Evolutionary conservation across 1,140 invertebrate species (phyloP).

Genomic region (Marisa cornuarietis): DNA sequence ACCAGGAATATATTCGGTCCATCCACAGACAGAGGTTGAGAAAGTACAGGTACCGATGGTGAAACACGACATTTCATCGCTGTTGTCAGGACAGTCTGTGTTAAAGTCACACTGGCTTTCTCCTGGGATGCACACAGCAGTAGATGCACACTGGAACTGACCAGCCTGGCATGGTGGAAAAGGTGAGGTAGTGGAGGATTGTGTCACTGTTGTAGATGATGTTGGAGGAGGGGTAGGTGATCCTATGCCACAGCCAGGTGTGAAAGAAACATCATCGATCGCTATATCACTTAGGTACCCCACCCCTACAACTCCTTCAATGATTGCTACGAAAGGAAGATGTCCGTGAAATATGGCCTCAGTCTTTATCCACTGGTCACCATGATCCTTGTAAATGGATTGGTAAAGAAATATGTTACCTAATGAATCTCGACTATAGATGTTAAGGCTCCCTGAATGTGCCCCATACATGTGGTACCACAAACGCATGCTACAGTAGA

Average conservation of each 20-base stretch:
- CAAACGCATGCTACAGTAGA: constrained; percentile 62
- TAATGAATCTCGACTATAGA: constrained; percentile 33
- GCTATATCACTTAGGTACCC: constrained; percentile 42
- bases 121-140: constrained; percentile 45
- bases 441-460: constrained; percentile 40
- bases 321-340: constrained; percentile 31
- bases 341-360: constrained; percentile 30
- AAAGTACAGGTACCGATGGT: constrained; percentile 27
- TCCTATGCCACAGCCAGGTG: constrained; percentile 36
- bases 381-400: constrained; percentile 17
- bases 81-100: constrained; percentile 63
- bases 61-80: constrained; percentile 53
- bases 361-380: constrained; percentile 49
- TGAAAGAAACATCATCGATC: constrained; percentile 75
- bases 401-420: constrained; percentile 22
- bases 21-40: constrained; percentile 29
- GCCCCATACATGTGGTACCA: constrained; percentile 59
- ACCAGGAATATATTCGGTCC: constrained; percentile 23
- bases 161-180: constrained; percentile 31
- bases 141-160: constrained; percentile 48
- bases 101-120: constrained; percentile 76
- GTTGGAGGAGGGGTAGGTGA: constrained; percentile 31
- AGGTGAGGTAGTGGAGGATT: constrained; percentile 36
- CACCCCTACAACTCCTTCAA: constrained; percentile 41
- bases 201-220: constrained; percentile 45